A percentile compares a stretch with the other conserved stretches of the same genome.
Evolutionary conservation across 2,113 vertebrate genomes (phyloP).

Genomic region (Notechis scutatus): DNA sequence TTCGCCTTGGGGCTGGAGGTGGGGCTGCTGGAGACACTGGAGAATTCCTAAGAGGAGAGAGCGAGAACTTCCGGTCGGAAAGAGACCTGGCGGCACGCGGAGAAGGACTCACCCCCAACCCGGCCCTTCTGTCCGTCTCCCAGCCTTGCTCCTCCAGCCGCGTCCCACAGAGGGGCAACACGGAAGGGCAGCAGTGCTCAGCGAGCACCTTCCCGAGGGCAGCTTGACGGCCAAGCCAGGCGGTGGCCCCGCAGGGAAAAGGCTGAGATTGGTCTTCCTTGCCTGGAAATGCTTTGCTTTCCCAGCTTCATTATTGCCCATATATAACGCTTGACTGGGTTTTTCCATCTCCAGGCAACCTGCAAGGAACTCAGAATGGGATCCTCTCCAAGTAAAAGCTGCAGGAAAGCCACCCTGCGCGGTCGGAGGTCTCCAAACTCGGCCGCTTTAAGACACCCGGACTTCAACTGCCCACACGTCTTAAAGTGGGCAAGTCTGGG

Average conservation of each 20-base stretch:
- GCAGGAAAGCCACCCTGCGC: no score
- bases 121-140: neutral
- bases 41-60: conserved; percentile 79
- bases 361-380: neutral
- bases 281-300: neutral
- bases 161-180: neutral
- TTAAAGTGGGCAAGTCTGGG: no score
- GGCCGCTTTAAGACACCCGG: no score
- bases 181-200: neutral
- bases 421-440: no score
- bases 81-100: fast-evolving
- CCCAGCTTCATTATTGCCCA: neutral
- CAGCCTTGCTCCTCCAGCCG: neutral
- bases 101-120: neutral
- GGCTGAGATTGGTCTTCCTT: neutral
- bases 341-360: neutral
- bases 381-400: neutral
- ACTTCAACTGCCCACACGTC: no score
- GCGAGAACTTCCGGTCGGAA: neutral
- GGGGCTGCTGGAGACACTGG: conserved; percentile 94
- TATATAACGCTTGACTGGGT: neutral
- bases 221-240: neutral
- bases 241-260: neutral
- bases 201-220: neutral
- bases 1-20: conserved; percentile 94